phyloP scores from a whole-genome alignment of 2,113 vertebrate species.

The Xenopus borealis region DNA sequence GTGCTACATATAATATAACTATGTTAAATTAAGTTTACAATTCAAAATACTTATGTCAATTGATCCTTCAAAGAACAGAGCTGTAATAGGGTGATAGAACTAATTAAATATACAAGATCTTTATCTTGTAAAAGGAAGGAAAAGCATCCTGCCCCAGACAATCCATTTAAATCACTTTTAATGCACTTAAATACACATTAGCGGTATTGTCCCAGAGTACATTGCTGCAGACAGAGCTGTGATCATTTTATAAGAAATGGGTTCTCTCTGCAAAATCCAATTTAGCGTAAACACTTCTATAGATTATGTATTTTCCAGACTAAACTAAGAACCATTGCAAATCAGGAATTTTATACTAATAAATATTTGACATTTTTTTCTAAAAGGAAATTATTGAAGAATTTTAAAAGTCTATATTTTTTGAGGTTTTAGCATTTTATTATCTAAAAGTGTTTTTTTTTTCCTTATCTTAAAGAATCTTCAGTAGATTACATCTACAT shows the following conservation, averaged over 20 bases:
- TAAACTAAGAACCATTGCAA: too few species aligned
- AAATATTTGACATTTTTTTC: too few species aligned
- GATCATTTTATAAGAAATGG: background rate
- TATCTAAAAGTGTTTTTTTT: too few species aligned
- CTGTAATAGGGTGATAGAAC: slow-evolving; percentile 15
- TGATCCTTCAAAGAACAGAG: slow-evolving; percentile 26
- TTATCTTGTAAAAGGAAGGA: slow-evolving; percentile 7
- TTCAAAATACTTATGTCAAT: slow-evolving; percentile 34
- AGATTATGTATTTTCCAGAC: background rate
- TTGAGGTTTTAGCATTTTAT: too few species aligned
- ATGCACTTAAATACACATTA: slow-evolving; percentile 14
- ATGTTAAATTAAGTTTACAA: slow-evolving; percentile 15
- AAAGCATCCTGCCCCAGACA: background rate
- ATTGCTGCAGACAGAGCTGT: background rate
- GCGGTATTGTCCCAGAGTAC: slow-evolving; percentile 1
- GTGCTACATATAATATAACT: slow-evolving; percentile 14
- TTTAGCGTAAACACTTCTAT: background rate
- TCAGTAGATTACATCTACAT: too few species aligned
- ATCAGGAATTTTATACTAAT: too few species aligned
- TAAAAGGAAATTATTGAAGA: too few species aligned
- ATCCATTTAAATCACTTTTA: slow-evolving; percentile 19
- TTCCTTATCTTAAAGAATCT: too few species aligned
- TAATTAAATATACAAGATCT: slow-evolving; percentile 39
- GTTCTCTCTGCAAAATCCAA: background rate
- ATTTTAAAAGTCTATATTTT: too few species aligned